These are phyloP conservation scores for Camponotus fellah DNA, from an alignment of 2,888 invertebrate species.

Conservation along the genomic window DNA sequence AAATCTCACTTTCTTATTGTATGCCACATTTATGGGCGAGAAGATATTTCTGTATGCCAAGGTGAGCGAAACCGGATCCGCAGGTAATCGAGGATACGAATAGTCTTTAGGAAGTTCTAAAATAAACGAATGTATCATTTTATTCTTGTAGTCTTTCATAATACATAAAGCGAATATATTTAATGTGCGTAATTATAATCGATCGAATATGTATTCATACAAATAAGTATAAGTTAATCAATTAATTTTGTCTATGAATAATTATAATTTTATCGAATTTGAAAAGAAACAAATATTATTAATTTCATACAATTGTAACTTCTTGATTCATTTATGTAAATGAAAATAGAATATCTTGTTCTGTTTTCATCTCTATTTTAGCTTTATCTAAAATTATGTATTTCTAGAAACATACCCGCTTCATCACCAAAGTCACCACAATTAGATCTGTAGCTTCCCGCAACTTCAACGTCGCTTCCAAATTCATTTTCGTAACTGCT, in stretches of 20 bases:
- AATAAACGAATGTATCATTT: slow-evolving; percentile 1
- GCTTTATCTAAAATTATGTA: not conserved
- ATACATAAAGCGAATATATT: not conserved
- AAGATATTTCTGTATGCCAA: slow-evolving; percentile 75
- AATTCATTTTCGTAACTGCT: not conserved
- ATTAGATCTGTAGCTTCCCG: not conserved
- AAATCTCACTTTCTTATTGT: slow-evolving; percentile 78
- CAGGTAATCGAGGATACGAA: slow-evolving; percentile 67
- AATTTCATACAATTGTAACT: no score
- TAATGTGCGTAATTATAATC: not conserved
- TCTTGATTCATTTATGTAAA: no score
- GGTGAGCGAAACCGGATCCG: slow-evolving; percentile 79
- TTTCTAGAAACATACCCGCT: not conserved
- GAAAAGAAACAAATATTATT: no score
- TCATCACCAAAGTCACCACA: slow-evolving; percentile 13
- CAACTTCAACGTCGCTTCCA: not conserved
- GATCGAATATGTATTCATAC: not conserved
- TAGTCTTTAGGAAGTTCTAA: slow-evolving; percentile 53
- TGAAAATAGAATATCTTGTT: not conserved
- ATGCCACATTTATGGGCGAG: slow-evolving; percentile 81
- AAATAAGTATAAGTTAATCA: not conserved
- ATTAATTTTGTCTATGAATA: not conserved
- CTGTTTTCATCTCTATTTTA: not conserved
- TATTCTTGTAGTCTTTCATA: not conserved
- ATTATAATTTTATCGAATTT: no score